phyloP scores from a whole-genome alignment of 2,888 invertebrate species.

The Listrodromus nycthemerus region DNA sequence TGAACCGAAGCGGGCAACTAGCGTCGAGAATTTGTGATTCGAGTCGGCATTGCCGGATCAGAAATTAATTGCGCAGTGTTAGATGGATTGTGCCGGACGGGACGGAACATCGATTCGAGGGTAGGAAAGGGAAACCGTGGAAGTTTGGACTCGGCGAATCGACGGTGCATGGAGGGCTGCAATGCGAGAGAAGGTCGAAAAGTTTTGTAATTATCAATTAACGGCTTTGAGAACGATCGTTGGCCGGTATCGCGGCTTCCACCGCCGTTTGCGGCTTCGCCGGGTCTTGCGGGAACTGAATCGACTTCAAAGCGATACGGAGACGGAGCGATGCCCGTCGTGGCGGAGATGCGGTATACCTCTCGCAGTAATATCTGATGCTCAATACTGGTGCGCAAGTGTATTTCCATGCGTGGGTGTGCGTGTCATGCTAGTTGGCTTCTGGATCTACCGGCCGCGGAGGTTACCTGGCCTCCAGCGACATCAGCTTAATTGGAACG shows the following conservation, averaged over 20 bases:
- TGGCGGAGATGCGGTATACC: constrained; percentile 1
- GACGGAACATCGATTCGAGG: neutral
- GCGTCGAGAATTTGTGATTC: neutral
- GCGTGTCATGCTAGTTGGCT: constrained; percentile 17
- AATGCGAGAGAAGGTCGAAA: constrained; percentile 41
- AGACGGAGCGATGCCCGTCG: constrained; percentile 24
- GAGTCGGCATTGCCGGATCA: neutral
- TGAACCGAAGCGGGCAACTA: constrained; percentile 9
- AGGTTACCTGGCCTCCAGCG: constrained; percentile 66
- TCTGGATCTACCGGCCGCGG: constrained; percentile 28
- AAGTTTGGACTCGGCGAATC: constrained; percentile 2
- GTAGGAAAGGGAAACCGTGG: neutral
- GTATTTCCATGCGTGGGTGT: neutral
- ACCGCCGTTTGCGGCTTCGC: constrained; percentile 46
- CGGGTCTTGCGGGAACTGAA: constrained; percentile 12
- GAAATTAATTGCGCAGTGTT: constrained; percentile 40
- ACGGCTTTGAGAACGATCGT: constrained; percentile 55
- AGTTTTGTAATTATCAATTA: constrained; percentile 73
- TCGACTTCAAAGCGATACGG: constrained; percentile 66
- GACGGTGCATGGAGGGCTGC: constrained; percentile 18
- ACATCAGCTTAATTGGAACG: constrained; percentile 79
- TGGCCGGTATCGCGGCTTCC: constrained; percentile 41
- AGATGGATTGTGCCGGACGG: neutral
- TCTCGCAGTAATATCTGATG: neutral
- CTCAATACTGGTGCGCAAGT: neutral